phyloP scores from a whole-genome alignment of 2,888 invertebrate species.

The Netelia melanura region DNA sequence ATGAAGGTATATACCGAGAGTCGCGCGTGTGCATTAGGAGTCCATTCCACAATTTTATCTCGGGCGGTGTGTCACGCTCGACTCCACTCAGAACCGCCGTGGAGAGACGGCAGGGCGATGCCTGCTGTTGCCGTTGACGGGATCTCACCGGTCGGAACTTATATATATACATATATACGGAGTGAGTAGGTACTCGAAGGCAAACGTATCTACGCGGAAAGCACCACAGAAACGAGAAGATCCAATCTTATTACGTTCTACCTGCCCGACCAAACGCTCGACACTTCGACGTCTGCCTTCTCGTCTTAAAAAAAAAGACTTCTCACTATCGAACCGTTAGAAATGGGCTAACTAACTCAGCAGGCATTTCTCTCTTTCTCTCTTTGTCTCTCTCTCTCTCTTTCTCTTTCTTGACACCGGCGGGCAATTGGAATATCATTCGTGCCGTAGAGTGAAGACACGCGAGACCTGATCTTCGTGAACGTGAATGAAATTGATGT shows the following conservation, averaged over 20 bases:
- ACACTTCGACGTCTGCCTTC: conserved; percentile 59
- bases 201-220: conserved; percentile 46
- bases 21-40: conserved; percentile 63
- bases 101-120: conserved; percentile 46
- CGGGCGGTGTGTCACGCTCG: conserved; percentile 69
- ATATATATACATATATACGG: conserved; percentile 4
- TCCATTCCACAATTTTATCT: conserved; percentile 71
- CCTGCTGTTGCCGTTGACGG: conserved; percentile 50
- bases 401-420: conserved; percentile 47
- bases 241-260: conserved; percentile 65
- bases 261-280: conserved; percentile 56
- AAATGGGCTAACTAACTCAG: conserved; percentile 63
- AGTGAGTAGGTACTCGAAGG: conserved; percentile 12
- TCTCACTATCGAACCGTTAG: conserved; percentile 58
- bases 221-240: conserved; percentile 54
- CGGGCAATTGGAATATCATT: conserved; percentile 64
- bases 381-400: conserved; percentile 17
- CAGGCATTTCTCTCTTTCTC: conserved; percentile 39
- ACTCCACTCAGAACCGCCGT: conserved; percentile 66
- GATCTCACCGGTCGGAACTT: conserved; percentile 46
- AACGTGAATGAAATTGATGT: conserved; percentile 41
- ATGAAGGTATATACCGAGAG: conserved; percentile 22
- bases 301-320: conserved; percentile 50
- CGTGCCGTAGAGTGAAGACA: conserved; percentile 21
- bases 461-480: conserved; percentile 7